Conservation (phyloP, 2,888 invertebrate genomes). For the Pseudanteris insignis region DNA sequence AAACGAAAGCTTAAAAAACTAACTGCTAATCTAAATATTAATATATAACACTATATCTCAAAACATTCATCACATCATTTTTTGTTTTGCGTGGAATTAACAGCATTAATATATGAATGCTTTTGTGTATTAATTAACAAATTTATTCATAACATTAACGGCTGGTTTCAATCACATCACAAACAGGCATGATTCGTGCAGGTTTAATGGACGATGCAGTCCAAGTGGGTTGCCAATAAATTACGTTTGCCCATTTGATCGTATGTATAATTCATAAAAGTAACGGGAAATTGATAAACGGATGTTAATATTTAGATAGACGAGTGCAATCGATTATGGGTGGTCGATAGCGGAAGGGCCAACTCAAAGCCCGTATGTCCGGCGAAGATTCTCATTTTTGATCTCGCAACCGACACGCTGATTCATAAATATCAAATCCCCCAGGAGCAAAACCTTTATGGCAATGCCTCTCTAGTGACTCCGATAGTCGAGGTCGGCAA, state of each 20-base stretch:
- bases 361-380: slow-evolving; percentile 55
- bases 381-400: slow-evolving; percentile 64
- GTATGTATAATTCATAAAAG: slow-evolving; percentile 3
- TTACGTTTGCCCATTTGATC: too few species aligned
- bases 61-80: too few species aligned
- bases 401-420: slow-evolving; percentile 60
- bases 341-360: slow-evolving; percentile 61
- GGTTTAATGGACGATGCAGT: too few species aligned
- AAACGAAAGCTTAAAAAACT: too few species aligned
- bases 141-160: too few species aligned
- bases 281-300: slow-evolving; percentile 23
- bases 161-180: too few species aligned
- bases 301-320: slow-evolving; percentile 59
- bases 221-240: not conserved
- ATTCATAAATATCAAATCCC: slow-evolving; percentile 61
- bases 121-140: too few species aligned
- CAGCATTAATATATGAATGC: too few species aligned
- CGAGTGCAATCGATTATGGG: slow-evolving; percentile 66
- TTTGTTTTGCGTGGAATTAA: too few species aligned
- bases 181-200: too few species aligned
- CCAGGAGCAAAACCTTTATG: slow-evolving; percentile 53
- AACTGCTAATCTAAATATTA: too few species aligned
- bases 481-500: slow-evolving; percentile 62
- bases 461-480: slow-evolving; percentile 58
- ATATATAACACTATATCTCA: too few species aligned